Evolutionary conservation across 2,888 invertebrate species (phyloP), one percentile per base, ranked within the genome.

Genomic region (Halictus quadricinctus): DNA sequence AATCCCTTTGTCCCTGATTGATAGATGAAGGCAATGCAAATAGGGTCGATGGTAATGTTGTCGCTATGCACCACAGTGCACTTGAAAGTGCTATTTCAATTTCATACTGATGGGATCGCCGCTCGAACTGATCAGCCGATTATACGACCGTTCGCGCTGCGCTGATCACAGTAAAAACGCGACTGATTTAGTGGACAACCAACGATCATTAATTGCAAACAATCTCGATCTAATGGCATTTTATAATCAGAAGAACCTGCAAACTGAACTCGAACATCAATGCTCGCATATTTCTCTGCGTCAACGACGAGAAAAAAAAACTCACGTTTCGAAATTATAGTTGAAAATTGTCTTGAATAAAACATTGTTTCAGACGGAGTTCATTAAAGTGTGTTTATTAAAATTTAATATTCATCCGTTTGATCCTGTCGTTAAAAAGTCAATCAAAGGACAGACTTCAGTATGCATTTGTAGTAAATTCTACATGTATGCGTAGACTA

Each of bases 1-100:
- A 86, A 86, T 87, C 89, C 87, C 90, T 91, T 92, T 92, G 92
- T 92, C 86, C 89, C 83, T 87, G 89, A 90, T 90, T 91, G 90
- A 92, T 92, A 90, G 92, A 91, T 91, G 90, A 88, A 88, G 80
- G 84, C 76, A 78, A 69, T 80, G 88, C 89, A 88, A 88, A 89
- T 88, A 85, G 79, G 76, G 70, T 86, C 76, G 78, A 72, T 64
- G 82, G 74, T 86, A 79, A 86, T 89, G 81, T 79, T 85, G 86
- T 86, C 89, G 89, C 89, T 74, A 77, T 74, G 79, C 83, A 76
- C 74, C 81, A 72, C 81, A 58, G 79, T 80, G 77, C 86, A 84
- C 86, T 91, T 83, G 89, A 90, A 87, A 91, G 86, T 90, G 85
- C 85, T 84, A 91, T 90, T 90, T 90, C 88, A 86, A 90, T 90